Evolutionary conservation across 2,888 invertebrate genomes (phyloP), one percentile per base, ranked within the genome.

Genomic region (Coelinius sp.): DNA sequence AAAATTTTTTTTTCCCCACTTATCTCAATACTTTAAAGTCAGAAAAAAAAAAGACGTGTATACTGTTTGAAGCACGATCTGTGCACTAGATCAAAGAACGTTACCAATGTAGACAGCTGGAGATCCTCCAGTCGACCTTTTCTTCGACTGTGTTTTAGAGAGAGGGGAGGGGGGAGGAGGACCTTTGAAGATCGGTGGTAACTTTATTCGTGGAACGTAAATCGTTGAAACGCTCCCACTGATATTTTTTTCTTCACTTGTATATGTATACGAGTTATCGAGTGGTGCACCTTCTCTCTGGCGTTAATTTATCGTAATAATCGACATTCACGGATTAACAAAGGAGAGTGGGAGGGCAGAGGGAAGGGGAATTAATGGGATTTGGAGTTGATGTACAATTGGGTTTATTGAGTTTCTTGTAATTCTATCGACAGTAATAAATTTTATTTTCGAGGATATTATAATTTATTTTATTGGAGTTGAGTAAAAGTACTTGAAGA

Each of bases 291-390:
- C 63, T 63, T 63, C 41, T 25, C 46, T 49, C 25, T 14, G 46
- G 66, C 49, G 66, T 52, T 66, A 66, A 66, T 66, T 66, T 66
- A 66, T 66, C 66, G 66, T 38, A 52, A 66, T 66, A 66, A 66
- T 66, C 66, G 46, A 49, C 31, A 49, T 35, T 38, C 62, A 38
- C 38, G 31, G 38, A 56, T 56, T 56, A 31, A 31, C 17, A 31
- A 31, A 14, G n/a, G 17, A 17, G n/a, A 25, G 7, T 1, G 24
- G 24, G n/a, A n/a, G 25, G 25, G n/a, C 2, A 8, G 44, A n/a
- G 44, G 10, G 14, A 8, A n/a, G 25, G 12, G 24, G n/a, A 53
- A 31, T 56, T 17, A 56, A 27, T 56, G 35, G 59, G 35, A 12
- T 59, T 59, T 59, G 17, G 35, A 22, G 20, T 31, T 59, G 59